Percentiles rank a stretch among this genome's conserved stretches.
Conservation (phyloP, 2,888 invertebrate species). For the Thymelicus acteon region DNA sequence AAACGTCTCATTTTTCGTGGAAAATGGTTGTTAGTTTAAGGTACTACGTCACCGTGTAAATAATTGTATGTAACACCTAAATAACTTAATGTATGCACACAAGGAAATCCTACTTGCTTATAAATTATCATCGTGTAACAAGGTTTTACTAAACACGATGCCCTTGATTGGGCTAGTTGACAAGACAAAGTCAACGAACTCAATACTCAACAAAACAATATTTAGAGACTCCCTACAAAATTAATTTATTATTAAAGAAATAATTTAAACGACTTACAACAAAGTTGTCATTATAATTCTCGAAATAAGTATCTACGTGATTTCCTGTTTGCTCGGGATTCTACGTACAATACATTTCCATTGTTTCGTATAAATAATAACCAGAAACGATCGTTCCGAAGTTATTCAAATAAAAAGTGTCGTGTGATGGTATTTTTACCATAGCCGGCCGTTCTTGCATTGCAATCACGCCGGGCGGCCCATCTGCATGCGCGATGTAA, state of each 20-base stretch:
- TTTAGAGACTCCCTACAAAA: constrained; percentile 36
- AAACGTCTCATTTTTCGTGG: no score
- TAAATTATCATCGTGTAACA: not conserved
- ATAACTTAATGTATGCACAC: not conserved
- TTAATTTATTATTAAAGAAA: constrained; percentile 40
- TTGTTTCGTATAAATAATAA: constrained; percentile 75
- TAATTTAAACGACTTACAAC: constrained; percentile 46
- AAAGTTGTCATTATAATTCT: constrained; percentile 62
- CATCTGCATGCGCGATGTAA: constrained; percentile 76
- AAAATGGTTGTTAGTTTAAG: not conserved
- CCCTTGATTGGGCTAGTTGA: not conserved
- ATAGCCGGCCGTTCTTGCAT: constrained; percentile 76
- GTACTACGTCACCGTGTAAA: not conserved
- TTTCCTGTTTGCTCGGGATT: constrained; percentile 68
- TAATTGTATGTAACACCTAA: not conserved
- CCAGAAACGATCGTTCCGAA: constrained; percentile 70
- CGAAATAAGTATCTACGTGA: constrained; percentile 68
- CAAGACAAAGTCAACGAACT: constrained; percentile 45
- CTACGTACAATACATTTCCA: constrained; percentile 60
- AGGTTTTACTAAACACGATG: not conserved
- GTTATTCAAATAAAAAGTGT: constrained; percentile 70
- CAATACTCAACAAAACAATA: constrained; percentile 40
- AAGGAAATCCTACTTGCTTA: no score
- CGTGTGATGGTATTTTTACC: constrained; percentile 80
- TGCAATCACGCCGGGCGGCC: constrained; percentile 67